Base-by-base conservation (phyloP, 37 sponge, comb jelly and placozoan genomes). In the Halichondria panicea region DNA sequence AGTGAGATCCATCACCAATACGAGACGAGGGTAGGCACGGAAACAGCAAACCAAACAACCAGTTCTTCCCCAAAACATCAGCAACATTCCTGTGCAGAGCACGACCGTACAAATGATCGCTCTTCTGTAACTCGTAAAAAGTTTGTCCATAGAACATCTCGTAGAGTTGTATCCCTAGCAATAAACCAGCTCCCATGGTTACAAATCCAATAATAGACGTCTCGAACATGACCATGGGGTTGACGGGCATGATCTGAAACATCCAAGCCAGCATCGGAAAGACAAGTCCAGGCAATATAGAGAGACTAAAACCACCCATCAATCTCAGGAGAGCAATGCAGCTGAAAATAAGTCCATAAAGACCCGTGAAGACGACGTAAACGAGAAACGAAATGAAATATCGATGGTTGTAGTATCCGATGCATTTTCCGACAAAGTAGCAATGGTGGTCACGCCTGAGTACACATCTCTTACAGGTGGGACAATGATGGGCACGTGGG, bases 381-480 rank as follows among this genome's bases (percentile, higher is more conserved):
- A 90, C 22, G 19, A 94, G 74, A 52, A 87, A 87, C 19, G 74
- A 63, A 12, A 91, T 65, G 71, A 94, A 94, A 68, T 81, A 87
- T 38, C 93, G 76, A 42, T 94, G 95, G 62, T 94, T 94, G 63
- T 87, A 59, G 42, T 76, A 92, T 1, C 95, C 95, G 1, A 94
- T 41, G 58, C 95, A 94, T 43, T 57, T 77, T 1, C 92, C 92
- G 0, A 74, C 73, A 54, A 91, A 94, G 63, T 61, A 87, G 64
- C 95, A 94, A 67, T 94, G 95, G 45, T 94, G 95, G 74, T 94
- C 95, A 8, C 95, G 58, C 5, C 82, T 77, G 44, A 94, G 62
- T 1, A 91, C 78, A 57, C 95, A 94, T 39, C 42, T 71, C 40
- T 66, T 48, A 65, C 95, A 94, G 0, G 79, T 63, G 54, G 52